A percentile compares a stretch with the other conserved stretches of the same genome.
Conservation (phyloP, 37 sponge, comb jelly and placozoan species). For the Aphrocallistes beatrix region DNA sequence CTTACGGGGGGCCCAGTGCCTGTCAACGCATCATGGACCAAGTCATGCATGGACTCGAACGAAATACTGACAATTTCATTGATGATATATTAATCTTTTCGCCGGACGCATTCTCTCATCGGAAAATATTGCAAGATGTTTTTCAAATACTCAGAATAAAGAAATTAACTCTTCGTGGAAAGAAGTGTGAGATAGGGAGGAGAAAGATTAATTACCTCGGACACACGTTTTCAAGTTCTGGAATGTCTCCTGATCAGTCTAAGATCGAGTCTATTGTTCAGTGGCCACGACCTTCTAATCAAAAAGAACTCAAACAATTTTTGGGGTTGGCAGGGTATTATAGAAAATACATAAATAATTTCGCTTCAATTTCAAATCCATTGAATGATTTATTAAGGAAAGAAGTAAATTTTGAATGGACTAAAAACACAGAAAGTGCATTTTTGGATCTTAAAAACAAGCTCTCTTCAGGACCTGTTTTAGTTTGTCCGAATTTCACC, state of each 20-base stretch:
- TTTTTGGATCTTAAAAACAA: neutral
- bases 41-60: neutral
- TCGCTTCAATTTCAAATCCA: neutral
- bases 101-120: no score
- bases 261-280: neutral
- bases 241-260: constrained; percentile 6
- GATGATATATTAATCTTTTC: constrained; percentile 15
- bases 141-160: neutral
- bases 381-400: neutral
- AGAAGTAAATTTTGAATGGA: neutral
- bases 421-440: no score
- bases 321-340: neutral
- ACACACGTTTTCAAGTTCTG: neutral
- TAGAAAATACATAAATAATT: no score
- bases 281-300: no score
- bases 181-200: neutral
- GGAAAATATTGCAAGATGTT: neutral
- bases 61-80: no score
- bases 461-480: constrained; percentile 16
- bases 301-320: no score
- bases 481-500: constrained; percentile 21
- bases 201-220: neutral
- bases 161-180: neutral
- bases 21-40: constrained; percentile 17
- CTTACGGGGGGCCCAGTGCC: constrained; percentile 7